Percentiles rank a stretch among this genome's conserved stretches.
phyloP scores from a whole-genome alignment of 1,140 invertebrate species.

The Bombus confusus region DNA sequence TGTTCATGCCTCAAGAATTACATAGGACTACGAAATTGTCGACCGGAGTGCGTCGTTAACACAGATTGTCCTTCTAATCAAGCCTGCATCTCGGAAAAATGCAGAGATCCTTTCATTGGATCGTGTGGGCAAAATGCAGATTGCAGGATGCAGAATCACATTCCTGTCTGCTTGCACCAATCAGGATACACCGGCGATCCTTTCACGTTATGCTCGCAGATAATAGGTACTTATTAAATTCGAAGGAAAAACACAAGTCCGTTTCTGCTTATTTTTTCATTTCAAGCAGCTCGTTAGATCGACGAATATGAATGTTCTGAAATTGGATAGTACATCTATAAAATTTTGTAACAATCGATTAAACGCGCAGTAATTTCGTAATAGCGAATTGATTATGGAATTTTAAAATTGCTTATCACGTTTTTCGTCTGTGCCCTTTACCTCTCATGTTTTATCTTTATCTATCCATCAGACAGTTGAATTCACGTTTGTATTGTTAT shows the following conservation, averaged over 20 bases:
- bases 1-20: conserved; percentile 84
- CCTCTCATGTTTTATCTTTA: background rate
- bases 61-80: conserved; percentile 82
- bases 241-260: too few species aligned
- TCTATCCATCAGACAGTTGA: background rate
- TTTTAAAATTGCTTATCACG: too few species aligned
- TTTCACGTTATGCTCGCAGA: conserved; percentile 84
- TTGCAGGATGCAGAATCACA: conserved; percentile 90
- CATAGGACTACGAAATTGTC: conserved; percentile 83
- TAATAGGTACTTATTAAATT: conserved; percentile 65
- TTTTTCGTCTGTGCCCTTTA: too few species aligned
- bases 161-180: conserved; percentile 87
- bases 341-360: too few species aligned
- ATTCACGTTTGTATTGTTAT: background rate
- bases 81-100: conserved; percentile 86
- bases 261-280: too few species aligned
- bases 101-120: conserved; percentile 87
- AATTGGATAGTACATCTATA: too few species aligned
- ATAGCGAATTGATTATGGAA: too few species aligned
- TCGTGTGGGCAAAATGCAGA: conserved; percentile 88
- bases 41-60: conserved; percentile 84
- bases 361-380: too few species aligned
- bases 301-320: too few species aligned
- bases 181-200: conserved; percentile 86
- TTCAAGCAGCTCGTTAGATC: too few species aligned